Conservation (phyloP, 2,113 vertebrate species). For the Climacteris rufus region DNA sequence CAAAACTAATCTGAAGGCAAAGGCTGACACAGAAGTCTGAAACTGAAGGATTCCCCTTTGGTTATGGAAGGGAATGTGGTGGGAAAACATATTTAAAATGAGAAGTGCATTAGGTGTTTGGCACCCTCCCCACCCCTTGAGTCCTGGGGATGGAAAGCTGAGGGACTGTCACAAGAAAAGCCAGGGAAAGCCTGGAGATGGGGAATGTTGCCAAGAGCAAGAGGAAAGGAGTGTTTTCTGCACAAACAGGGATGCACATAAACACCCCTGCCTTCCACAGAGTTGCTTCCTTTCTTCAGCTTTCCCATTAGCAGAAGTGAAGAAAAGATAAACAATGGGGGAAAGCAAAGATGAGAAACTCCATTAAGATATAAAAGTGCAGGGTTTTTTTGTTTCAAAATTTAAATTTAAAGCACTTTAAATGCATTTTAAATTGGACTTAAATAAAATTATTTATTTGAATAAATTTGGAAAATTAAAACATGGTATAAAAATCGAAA, state of each 20-base stretch:
- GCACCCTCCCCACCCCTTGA: not conserved
- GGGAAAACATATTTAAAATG: not conserved
- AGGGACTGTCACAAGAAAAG: not conserved
- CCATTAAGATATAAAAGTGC: not conserved
- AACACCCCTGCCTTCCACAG: not conserved
- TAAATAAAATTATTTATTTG: not conserved
- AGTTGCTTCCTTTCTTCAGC: not conserved
- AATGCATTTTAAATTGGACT: not conserved
- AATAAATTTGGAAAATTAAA: not conserved
- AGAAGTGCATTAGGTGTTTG: rapidly evolving
- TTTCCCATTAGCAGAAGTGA: not conserved
- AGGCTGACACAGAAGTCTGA: not conserved
- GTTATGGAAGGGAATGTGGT: rapidly evolving
- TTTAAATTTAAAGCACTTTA: not conserved
- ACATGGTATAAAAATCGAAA: not conserved
- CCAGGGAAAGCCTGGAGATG: not conserved
- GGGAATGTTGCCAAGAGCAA: not conserved
- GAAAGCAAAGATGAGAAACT: not conserved
- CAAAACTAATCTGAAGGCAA: not conserved
- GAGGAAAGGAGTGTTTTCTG: not conserved
- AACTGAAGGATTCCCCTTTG: not conserved
- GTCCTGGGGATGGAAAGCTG: too few relatives aligned
- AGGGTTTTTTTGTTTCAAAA: not conserved
- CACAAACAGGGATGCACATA: rapidly evolving
- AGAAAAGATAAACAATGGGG: not conserved